A percentile compares a stretch with the other conserved stretches of the same genome.
phyloP scores from a whole-genome alignment of 2,797 vertebrate genomes.

The Crocidura indochinensis region DNA sequence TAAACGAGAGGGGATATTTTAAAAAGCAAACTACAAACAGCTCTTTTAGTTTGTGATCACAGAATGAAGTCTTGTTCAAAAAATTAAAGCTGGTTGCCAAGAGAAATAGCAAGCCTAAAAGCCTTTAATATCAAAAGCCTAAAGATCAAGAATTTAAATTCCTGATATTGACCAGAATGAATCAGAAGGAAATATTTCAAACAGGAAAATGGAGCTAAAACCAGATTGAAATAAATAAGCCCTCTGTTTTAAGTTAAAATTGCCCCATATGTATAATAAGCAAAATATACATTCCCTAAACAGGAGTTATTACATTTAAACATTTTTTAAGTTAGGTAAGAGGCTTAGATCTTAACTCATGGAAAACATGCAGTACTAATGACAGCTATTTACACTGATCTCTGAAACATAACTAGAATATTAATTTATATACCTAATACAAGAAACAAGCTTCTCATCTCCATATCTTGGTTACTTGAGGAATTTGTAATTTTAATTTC shows the following conservation, averaged over 20 bases:
- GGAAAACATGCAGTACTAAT: neutral
- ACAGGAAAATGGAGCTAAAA: slow-evolving; percentile 56
- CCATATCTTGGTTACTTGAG: neutral
- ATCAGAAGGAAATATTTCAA: slow-evolving; percentile 35
- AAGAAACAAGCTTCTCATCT: neutral
- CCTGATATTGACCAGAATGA: slow-evolving; percentile 31
- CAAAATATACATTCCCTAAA: slow-evolving; percentile 16
- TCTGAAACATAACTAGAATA: slow-evolving; percentile 1
- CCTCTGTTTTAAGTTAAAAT: slow-evolving; percentile 22
- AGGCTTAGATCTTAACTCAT: slow-evolving; percentile 5
- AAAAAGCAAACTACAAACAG: slow-evolving; percentile 69
- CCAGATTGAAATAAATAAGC: neutral
- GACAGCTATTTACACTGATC: neutral
- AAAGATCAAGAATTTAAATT: slow-evolving; percentile 64
- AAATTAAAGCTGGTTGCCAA: slow-evolving; percentile 61
- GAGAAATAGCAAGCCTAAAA: slow-evolving; percentile 61
- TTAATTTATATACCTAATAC: neutral
- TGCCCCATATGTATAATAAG: neutral
- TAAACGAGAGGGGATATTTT: slow-evolving; percentile 72
- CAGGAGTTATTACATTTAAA: neutral
- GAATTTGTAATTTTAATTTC: slow-evolving; percentile 5
- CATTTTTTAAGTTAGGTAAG: slow-evolving; percentile 14
- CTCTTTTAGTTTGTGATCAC: slow-evolving; percentile 66
- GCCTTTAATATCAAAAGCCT: slow-evolving; percentile 61
- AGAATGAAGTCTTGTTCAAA: slow-evolving; percentile 56